Percentiles rank a stretch among this genome's conserved stretches.
These are phyloP conservation scores for Drosophila testacea DNA, from an alignment of 2,888 invertebrate genomes.

Conservation along the genomic window DNA sequence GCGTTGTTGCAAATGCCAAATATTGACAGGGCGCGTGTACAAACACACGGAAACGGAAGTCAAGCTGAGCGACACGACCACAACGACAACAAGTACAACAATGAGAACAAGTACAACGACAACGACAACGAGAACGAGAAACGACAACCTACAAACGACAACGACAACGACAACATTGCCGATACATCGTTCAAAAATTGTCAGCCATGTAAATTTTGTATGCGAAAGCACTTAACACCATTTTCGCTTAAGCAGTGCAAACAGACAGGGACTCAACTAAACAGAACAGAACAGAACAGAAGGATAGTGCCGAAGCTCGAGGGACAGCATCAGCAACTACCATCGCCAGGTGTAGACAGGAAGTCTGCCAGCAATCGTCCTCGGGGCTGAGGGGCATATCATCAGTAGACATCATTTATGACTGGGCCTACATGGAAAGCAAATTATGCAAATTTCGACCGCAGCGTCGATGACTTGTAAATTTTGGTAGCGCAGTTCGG, in stretches of 20 bases:
- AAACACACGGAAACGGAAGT: constrained; percentile 74
- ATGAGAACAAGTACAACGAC: constrained; percentile 39
- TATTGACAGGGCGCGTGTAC: constrained; percentile 77
- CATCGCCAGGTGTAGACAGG: constrained; percentile 17
- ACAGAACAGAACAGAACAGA: constrained; percentile 4
- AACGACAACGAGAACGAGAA: constrained; percentile 23
- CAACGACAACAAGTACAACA: constrained; percentile 50
- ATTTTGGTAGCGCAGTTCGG: constrained; percentile 55
- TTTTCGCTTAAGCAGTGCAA: constrained; percentile 80
- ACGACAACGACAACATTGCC: constrained; percentile 43
- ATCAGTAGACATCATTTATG: constrained; percentile 67
- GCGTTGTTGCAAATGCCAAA: constrained; percentile 74
- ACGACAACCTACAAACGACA: constrained; percentile 38
- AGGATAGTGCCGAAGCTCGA: constrained; percentile 26
- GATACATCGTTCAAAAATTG: constrained; percentile 78
- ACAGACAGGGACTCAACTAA: constrained; percentile 58
- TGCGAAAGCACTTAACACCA: constrained; percentile 81
- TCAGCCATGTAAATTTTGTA: constrained; percentile 79
- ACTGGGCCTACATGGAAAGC: constrained; percentile 71
- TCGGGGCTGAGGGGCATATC: constrained; percentile 37
- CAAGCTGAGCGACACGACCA: constrained; percentile 73
- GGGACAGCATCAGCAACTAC: constrained; percentile 6
- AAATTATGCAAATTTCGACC: constrained; percentile 78
- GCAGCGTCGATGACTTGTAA: constrained; percentile 80
- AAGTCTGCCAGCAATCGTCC: background rate